Evolutionary conservation across 2,888 invertebrate genomes (phyloP).

Genomic region (Idaea dimidiata): DNA sequence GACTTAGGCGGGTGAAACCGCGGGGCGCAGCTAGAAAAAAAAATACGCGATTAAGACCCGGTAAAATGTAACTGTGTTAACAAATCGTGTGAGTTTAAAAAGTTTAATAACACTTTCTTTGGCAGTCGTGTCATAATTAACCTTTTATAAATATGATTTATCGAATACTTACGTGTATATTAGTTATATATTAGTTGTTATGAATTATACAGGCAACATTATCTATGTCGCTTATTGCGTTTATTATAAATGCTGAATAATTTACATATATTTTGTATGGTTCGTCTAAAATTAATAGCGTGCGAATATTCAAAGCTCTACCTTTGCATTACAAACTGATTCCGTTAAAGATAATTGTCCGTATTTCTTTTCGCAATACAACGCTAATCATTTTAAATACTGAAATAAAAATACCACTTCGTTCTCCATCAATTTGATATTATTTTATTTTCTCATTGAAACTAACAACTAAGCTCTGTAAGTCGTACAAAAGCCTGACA

Average conservation of each 20-base stretch:
- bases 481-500: slow-evolving; percentile 5
- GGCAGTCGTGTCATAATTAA: no score
- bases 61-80: no score
- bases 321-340: neutral
- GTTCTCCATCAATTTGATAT: neutral
- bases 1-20: no score
- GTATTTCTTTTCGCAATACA: neutral
- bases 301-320: neutral
- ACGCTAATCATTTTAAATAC: neutral
- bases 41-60: no score
- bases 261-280: neutral
- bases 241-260: neutral
- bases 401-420: neutral
- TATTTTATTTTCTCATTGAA: neutral
- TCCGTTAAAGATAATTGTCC: neutral
- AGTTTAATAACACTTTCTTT: no score
- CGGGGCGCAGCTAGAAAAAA: no score
- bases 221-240: neutral
- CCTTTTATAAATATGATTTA: neutral
- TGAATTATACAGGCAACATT: neutral
- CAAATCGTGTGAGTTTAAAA: no score
- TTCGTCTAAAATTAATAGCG: neutral
- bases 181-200: neutral
- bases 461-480: neutral
- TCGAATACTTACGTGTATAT: neutral